Evolutionary conservation across 1,140 invertebrate genomes (phyloP).

Genomic region (Calosoma granatense): DNA sequence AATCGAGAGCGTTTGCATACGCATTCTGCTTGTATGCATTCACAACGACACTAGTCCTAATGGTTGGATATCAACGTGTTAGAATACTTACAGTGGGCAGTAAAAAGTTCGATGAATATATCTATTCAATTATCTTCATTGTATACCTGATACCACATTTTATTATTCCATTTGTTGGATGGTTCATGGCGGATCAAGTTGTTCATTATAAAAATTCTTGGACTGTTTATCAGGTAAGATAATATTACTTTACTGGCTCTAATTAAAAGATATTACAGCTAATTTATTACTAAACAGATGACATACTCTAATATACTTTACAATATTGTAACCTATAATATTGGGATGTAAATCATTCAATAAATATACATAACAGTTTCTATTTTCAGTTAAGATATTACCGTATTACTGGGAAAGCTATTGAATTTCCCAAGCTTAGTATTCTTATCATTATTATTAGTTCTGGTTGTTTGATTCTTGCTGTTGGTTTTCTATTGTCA

Average conservation of each 20-base stretch:
- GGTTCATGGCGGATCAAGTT: conserved; percentile 50
- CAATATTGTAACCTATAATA: too few species aligned
- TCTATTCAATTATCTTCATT: conserved; percentile 49
- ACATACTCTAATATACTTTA: too few species aligned
- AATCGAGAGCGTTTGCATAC: conserved; percentile 42
- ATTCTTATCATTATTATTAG: conserved; percentile 44
- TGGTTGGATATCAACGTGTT: conserved; percentile 45
- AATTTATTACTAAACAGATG: conserved; percentile 2
- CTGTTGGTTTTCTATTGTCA: conserved; percentile 43
- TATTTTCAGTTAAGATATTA: conserved; percentile 7
- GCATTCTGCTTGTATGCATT: conserved; percentile 46
- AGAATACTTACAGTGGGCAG: conserved; percentile 41
- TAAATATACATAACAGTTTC: too few species aligned
- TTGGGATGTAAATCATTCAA: too few species aligned
- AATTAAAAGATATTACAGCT: neutral
- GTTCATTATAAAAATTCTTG: conserved; percentile 51
- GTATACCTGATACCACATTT: conserved; percentile 51
- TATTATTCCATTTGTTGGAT: conserved; percentile 52
- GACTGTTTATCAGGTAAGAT: conserved; percentile 43
- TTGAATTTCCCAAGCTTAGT: conserved; percentile 46
- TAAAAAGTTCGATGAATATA: conserved; percentile 49
- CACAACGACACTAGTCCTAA: conserved; percentile 40
- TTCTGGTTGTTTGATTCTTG: conserved; percentile 44
- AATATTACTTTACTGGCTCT: neutral
- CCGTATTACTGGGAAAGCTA: conserved; percentile 34